Conservation (phyloP, 2,113 vertebrate species). For the Gymnobelideus leadbeateri region DNA sequence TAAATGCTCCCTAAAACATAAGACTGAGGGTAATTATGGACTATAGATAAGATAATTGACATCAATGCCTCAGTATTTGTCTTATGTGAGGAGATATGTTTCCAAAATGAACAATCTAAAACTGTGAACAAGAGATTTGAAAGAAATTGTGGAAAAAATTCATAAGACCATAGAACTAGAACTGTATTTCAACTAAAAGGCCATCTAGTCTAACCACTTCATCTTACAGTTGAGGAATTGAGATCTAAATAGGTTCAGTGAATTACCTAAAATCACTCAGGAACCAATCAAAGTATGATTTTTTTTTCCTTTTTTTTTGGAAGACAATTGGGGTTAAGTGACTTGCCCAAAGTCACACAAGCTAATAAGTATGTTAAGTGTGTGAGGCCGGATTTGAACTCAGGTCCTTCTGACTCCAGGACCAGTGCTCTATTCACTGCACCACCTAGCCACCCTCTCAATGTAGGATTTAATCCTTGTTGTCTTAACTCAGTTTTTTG, state of each 20-base stretch:
- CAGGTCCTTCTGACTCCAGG: too few relatives aligned
- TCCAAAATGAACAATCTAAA: neutral
- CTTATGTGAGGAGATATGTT: neutral
- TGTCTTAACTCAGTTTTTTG: neutral
- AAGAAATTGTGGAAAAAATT: neutral
- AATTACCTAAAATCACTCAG: neutral
- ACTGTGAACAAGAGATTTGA: neutral
- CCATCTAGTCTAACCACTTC: neutral
- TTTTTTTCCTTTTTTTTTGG: too few relatives aligned
- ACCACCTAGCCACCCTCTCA: too few relatives aligned
- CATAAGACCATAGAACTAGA: neutral
- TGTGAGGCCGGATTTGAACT: too few relatives aligned
- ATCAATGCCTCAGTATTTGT: neutral
- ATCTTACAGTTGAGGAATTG: neutral
- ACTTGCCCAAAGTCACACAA: too few relatives aligned
- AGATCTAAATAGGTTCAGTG: neutral
- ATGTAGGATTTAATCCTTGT: neutral
- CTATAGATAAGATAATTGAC: neutral
- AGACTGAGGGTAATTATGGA: neutral
- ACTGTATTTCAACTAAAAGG: neutral
- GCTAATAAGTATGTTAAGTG: too few relatives aligned
- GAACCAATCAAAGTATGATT: neutral
- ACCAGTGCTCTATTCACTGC: too few relatives aligned
- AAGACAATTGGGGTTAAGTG: too few relatives aligned
- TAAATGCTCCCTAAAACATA: neutral